Evolutionary conservation across 2,797 vertebrate species (phyloP).

Genomic region (Picus viridis): DNA sequence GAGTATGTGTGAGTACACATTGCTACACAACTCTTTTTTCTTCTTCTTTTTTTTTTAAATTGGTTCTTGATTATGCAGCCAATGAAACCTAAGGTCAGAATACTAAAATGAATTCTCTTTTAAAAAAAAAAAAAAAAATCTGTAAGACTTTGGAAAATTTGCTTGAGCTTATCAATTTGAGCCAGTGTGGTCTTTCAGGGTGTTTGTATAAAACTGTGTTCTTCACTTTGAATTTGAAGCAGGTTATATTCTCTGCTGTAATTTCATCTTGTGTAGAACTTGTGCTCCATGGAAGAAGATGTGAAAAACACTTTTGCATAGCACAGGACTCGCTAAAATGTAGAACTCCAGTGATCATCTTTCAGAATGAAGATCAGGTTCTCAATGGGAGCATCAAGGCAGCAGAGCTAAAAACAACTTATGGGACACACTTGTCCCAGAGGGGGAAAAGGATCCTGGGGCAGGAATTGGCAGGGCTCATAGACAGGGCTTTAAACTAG

Average conservation of each 20-base stretch:
- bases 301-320: not conserved
- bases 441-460: no score
- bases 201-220: not conserved
- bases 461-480: no score
- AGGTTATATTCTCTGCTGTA: not conserved
- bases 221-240: not conserved
- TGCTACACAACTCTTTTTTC: not conserved
- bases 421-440: no score
- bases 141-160: not conserved
- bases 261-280: not conserved
- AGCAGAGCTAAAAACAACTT: no score
- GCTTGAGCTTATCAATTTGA: not conserved
- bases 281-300: not conserved
- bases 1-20: not conserved
- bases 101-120: not conserved
- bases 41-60: no score
- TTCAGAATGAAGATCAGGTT: not conserved
- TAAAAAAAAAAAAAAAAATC: not conserved
- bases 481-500: no score
- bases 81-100: not conserved
- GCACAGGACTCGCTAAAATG: not conserved
- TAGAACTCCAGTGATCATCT: not conserved
- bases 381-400: not conserved
- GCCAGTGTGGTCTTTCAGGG: not conserved
- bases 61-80: no score